Base-by-base conservation (phyloP, 2,113 vertebrate species). In the Dasyurus viverrinus region DNA sequence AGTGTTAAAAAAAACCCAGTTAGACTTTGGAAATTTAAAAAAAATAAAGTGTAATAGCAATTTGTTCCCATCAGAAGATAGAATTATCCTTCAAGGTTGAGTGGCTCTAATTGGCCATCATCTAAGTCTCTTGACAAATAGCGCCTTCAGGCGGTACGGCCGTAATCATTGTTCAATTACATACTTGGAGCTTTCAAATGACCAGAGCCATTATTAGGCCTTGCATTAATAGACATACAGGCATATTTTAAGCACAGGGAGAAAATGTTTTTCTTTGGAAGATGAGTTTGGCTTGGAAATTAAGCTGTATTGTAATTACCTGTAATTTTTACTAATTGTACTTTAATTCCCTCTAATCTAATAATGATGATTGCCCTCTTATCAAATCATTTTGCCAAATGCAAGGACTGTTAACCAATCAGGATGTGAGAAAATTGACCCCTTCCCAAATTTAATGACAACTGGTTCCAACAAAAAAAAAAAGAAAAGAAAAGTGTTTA, bases 31-130 rank as follows among this genome's bases (percentile, higher is more conserved):
- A 68, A 89, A 0, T 60, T 96, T 0, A 16, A 91, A 19, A 96
- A 14, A 94, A 94, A 95, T 94, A 84, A 95, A 98, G 60, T 95
- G 57, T 95, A 97, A 97, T 90, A 36, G 27, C 97, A 98, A 98
- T 98, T 99, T 98, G 97, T 99, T 98, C 98, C 97, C 91, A 97
- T 98, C 97, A 97, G 94, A 98, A 98, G 98, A 98, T 97, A 98
- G 97, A 98, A 98, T 98, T 98, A 98, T 98, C 98, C 98, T 99
- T 99, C 99, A 99, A 99, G 99, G 98, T 97, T 99, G 98, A 99
- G 96, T 98, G 97, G 93, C 55, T 98, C 94, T 99, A 99, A 99
- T 98, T 99, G 98, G 97, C 97, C 98, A 98, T 98, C 98, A 98
- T 98, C 98, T 99, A 99, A 99, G 98, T 98, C 98, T 98, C 98